These are phyloP conservation scores for Hypomecis punctinalis DNA, from an alignment of 2,888 invertebrate species.

Conservation along the genomic window DNA sequence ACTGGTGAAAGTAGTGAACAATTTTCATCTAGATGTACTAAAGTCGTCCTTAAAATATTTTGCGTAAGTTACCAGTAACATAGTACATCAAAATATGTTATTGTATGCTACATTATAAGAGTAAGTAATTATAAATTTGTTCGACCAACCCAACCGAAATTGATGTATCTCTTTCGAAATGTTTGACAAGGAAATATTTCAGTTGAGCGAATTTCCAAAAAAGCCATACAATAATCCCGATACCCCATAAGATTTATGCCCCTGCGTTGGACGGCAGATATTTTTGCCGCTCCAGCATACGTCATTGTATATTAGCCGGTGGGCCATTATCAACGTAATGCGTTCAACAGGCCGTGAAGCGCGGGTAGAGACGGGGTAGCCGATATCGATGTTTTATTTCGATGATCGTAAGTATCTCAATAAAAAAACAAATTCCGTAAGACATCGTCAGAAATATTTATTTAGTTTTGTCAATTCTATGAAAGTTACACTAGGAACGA, in stretches of 20 bases:
- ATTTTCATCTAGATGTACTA: too few relatives aligned
- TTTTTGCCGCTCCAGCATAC: slow-evolving; percentile 39
- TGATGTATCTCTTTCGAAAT: neutral
- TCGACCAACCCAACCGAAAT: too few relatives aligned
- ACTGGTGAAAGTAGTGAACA: too few relatives aligned
- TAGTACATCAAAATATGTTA: too few relatives aligned
- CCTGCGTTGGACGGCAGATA: slow-evolving; percentile 33
- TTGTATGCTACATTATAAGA: too few relatives aligned
- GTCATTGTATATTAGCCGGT: slow-evolving; percentile 50
- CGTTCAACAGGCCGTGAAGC: slow-evolving; percentile 46
- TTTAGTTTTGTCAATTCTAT: too few relatives aligned
- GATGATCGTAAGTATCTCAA: neutral
- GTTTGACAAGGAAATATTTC: slow-evolving; percentile 5
- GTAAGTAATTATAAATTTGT: too few relatives aligned
- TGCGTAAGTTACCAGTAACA: too few relatives aligned
- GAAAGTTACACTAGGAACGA: too few relatives aligned
- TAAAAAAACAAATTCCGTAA: too few relatives aligned
- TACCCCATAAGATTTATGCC: slow-evolving; percentile 30
- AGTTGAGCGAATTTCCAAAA: slow-evolving; percentile 12
- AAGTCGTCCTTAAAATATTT: too few relatives aligned
- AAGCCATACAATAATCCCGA: slow-evolving; percentile 17
- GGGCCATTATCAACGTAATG: slow-evolving; percentile 50
- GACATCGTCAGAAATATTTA: too few relatives aligned
- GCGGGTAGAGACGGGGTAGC: slow-evolving; percentile 23
- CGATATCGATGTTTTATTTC: slow-evolving; percentile 1